Base-by-base conservation (phyloP, 2,888 invertebrate genomes). In the Noctua janthina region DNA sequence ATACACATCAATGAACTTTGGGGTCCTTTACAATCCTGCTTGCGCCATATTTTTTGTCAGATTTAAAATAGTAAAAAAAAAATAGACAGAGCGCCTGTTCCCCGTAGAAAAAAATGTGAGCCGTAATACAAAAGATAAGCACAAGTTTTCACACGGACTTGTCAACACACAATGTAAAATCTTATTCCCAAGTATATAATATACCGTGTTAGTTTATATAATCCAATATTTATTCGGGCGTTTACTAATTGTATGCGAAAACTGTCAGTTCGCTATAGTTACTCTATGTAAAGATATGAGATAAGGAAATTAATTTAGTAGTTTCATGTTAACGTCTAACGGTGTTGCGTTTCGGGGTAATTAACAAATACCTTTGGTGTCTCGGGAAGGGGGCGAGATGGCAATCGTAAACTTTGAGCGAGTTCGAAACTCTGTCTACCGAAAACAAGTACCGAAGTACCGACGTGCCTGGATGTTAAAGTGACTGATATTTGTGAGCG, bases 331-430 rank as follows among this genome's bases (percentile, higher is more conserved):
- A 87, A 91, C 89, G 89, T 91, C 86, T 89, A 92, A 90, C 90
- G 90, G 90, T 89, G 91, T 92, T 84, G 78, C 82, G 82, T 87
- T 89, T 86, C 83, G 82, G 69, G 76, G 88, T 88, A 93, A 93
- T 94, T 92, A 93, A 93, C 88, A 91, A 93, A 93, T 93, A 92
- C 92, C 91, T 92, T 87, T 78, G 78, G 69, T 54, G 71, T 82
- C 81, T 82, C 79, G 79, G 67, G 76, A 68, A 78, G 82, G 88
- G 89, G 76, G 76, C 78, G 87, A 79, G 89, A 90, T 90, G 88
- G 91, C 91, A 91, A 91, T 92, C 92, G 91, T 91, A 89, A 93
- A 94, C 86, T 93, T 92, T n/a, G 76, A 83, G 76, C 74, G 78
- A 87, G 76, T 88, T 73, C 29, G 4, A 67, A 85, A 84, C 85